These are phyloP conservation scores for Platycercus adscitus DNA, from an alignment of 2,113 vertebrate species.

Conservation along the genomic window DNA sequence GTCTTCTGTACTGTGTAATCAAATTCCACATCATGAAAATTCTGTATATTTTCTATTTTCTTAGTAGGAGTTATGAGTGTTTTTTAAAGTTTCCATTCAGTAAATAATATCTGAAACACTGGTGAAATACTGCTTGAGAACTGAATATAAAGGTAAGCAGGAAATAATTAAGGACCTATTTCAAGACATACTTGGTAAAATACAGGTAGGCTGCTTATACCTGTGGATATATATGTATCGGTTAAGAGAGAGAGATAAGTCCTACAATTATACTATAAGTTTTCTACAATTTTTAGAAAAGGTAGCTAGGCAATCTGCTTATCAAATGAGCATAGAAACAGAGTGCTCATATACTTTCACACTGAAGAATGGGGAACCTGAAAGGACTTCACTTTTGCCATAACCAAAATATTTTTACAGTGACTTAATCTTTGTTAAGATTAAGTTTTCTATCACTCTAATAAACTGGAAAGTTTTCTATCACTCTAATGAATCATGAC, in stretches of 20 bases:
- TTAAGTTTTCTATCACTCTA: neutral
- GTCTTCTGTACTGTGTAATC: neutral
- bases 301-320: neutral
- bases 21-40: neutral
- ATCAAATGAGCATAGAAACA: neutral
- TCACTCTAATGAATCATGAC: neutral
- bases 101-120: neutral
- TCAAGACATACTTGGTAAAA: neutral
- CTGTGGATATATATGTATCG: neutral
- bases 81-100: neutral
- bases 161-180: neutral
- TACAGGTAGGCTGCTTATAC: neutral
- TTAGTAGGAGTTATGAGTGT: neutral
- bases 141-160: neutral
- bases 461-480: neutral
- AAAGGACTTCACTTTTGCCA: neutral
- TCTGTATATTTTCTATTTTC: neutral
- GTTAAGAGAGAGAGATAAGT: neutral
- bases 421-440: neutral
- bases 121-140: neutral
- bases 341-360: neutral
- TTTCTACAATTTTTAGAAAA: neutral
- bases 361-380: neutral
- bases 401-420: neutral
- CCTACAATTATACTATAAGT: neutral